Evolutionary conservation across 1,140 invertebrate species (phyloP).

Genomic region (Drosophila kikkawai): DNA sequence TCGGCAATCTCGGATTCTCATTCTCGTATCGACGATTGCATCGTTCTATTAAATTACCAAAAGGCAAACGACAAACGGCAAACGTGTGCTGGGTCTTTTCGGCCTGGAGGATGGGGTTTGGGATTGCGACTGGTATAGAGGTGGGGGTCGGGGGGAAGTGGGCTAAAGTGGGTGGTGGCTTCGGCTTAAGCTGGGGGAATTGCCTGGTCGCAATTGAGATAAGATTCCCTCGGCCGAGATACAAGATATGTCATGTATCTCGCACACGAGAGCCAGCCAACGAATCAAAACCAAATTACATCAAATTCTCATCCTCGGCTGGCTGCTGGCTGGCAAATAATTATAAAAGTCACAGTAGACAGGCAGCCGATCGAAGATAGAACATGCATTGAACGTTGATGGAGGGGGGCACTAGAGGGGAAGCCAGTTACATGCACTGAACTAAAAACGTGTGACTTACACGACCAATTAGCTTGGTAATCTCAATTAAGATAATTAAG

Average conservation of each 20-base stretch:
- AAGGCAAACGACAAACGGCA: slow-evolving; percentile 75
- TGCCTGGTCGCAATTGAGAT: slow-evolving; percentile 80
- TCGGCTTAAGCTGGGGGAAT: slow-evolving; percentile 53
- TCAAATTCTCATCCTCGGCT: slow-evolving; percentile 67
- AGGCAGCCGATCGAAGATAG: slow-evolving; percentile 75
- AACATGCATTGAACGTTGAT: slow-evolving; percentile 68
- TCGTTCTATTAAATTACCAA: slow-evolving; percentile 83
- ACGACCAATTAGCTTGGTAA: neutral
- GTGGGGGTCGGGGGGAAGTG: slow-evolving; percentile 12
- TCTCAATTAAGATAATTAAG: slow-evolving; percentile 6
- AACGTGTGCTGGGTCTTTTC: slow-evolving; percentile 59
- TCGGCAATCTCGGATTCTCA: slow-evolving; percentile 60
- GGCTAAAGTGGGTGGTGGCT: slow-evolving; percentile 40
- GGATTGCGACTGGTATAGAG: neutral
- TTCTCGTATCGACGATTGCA: slow-evolving; percentile 75
- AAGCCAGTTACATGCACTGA: slow-evolving; percentile 10
- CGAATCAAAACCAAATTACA: slow-evolving; percentile 75
- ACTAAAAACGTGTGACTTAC: slow-evolving; percentile 7
- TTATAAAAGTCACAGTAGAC: slow-evolving; percentile 72
- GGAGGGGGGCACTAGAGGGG: neutral
- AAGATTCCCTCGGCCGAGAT: slow-evolving; percentile 74
- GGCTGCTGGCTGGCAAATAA: slow-evolving; percentile 66
- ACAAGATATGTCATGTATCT: slow-evolving; percentile 83
- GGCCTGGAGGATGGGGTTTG: slow-evolving; percentile 6
- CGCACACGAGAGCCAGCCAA: slow-evolving; percentile 52